Conservation (phyloP, 2,888 invertebrate genomes). For the Cataglyphis albicans region DNA sequence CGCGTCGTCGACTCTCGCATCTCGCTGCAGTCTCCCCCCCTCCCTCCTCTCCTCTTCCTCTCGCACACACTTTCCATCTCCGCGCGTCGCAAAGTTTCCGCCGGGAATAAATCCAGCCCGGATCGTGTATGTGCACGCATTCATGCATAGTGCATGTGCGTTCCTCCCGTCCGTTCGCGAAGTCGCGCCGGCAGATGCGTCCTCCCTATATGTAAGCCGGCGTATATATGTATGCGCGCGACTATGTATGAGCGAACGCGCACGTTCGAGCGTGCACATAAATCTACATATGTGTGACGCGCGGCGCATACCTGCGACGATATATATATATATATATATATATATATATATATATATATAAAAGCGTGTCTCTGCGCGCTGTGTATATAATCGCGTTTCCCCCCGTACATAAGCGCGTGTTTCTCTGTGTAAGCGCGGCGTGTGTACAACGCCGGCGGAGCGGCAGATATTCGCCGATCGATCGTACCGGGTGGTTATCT, state of each 20-base stretch:
- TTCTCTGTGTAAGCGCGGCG: constrained; percentile 68
- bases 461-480: constrained; percentile 81
- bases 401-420: constrained; percentile 63
- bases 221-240: constrained; percentile 20
- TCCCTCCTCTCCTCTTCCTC: constrained; percentile 16
- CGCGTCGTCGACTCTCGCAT: constrained; percentile 20
- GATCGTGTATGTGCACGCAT: constrained; percentile 65
- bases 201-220: constrained; percentile 46
- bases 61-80: constrained; percentile 25
- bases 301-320: constrained; percentile 64
- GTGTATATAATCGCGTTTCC: constrained; percentile 69
- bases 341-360: not conserved
- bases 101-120: constrained; percentile 66
- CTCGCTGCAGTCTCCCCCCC: not conserved
- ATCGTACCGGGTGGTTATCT: constrained; percentile 82
- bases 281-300: constrained; percentile 30
- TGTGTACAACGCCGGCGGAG: constrained; percentile 73
- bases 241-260: constrained; percentile 31
- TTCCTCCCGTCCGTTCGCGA: constrained; percentile 62
- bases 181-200: constrained; percentile 69
- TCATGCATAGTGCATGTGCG: constrained; percentile 72
- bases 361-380: constrained; percentile 47
- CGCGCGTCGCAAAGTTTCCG: constrained; percentile 55
- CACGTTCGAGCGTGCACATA: constrained; percentile 21
- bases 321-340: not conserved